A percentile compares a stretch with the other conserved stretches of the same genome.
Evolutionary conservation across 2,888 invertebrate genomes (phyloP).

Genomic region (Eristalis pertinax): DNA sequence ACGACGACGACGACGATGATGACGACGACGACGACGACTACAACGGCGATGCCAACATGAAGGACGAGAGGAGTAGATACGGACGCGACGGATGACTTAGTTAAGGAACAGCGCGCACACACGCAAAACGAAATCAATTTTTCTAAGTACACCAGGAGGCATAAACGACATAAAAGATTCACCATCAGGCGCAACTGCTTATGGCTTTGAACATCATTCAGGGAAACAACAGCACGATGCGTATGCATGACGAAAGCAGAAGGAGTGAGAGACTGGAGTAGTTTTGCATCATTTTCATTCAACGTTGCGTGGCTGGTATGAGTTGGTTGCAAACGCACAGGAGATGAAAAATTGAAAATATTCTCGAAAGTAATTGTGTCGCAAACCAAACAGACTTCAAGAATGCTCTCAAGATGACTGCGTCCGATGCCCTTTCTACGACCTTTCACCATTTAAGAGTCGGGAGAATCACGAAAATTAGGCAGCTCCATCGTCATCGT

Average conservation of each 20-base stretch:
- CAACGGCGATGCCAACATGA: not conserved
- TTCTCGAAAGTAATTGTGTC: not conserved
- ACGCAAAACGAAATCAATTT: conserved; percentile 38
- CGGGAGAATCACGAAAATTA: not conserved
- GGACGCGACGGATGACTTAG: conserved; percentile 32
- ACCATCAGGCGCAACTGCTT: conserved; percentile 3
- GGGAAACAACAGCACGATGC: not conserved
- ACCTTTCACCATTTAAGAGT: not conserved
- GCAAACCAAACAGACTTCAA: not conserved
- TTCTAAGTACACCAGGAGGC: conserved; percentile 22
- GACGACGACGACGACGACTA: not conserved
- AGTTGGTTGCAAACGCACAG: not conserved
- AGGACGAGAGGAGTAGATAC: not conserved
- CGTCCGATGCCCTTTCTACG: not conserved
- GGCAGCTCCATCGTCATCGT: not conserved
- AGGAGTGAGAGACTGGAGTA: not conserved
- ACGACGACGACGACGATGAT: conserved; percentile 2
- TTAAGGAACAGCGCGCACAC: conserved; percentile 22
- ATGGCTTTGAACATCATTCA: not conserved
- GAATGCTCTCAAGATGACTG: not conserved
- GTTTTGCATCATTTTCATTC: not conserved
- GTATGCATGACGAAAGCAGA: not conserved
- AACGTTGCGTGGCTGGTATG: not conserved
- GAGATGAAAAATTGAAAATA: not conserved
- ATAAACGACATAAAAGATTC: not conserved